A percentile compares a stretch with the other conserved stretches of the same genome.
phyloP scores from a whole-genome alignment of 2,113 vertebrate species.

The Saguinus imperator region DNA sequence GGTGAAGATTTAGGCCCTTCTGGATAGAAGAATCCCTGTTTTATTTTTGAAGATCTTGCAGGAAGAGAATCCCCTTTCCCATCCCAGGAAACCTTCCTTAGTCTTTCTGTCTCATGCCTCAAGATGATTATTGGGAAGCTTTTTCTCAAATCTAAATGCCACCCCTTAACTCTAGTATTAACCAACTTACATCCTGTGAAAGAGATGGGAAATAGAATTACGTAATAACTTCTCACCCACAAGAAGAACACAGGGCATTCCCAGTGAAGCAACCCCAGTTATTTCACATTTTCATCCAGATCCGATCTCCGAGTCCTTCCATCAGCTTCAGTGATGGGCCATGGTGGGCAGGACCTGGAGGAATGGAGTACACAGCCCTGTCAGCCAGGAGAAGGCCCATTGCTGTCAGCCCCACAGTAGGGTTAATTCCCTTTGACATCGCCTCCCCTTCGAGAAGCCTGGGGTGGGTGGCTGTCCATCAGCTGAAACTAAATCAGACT shows the following conservation, averaged over 20 bases:
- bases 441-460: neutral
- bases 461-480: neutral
- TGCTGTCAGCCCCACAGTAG: fast-evolving
- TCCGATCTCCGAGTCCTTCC: neutral
- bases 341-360: neutral
- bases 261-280: neutral
- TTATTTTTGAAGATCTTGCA: neutral
- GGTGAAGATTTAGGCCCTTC: neutral
- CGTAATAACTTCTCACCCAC: neutral
- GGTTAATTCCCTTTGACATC: neutral
- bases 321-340: neutral
- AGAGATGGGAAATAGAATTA: neutral
- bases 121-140: neutral
- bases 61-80: neutral
- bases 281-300: neutral
- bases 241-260: neutral
- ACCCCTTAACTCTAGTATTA: neutral
- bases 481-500: neutral
- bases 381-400: neutral
- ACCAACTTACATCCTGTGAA: neutral
- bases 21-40: neutral
- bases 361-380: fast-evolving
- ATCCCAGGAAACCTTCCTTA: neutral
- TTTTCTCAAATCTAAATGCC: neutral
- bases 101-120: neutral